Conservation (phyloP, 2,113 vertebrate species). For the Oreochromis tanganicae region DNA sequence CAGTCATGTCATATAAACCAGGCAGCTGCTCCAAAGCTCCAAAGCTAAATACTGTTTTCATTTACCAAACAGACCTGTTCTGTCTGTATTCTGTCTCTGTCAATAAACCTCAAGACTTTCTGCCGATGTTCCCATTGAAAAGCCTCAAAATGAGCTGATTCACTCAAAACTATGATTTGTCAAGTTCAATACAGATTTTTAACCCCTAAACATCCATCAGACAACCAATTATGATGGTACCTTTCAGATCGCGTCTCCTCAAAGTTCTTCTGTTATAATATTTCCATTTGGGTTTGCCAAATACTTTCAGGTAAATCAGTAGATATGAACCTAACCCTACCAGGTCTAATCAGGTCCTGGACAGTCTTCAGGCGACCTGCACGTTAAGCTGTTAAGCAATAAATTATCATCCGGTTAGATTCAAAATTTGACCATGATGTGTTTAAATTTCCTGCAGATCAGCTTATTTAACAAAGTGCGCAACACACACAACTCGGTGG, state of each 20-base stretch:
- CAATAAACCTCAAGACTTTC: not conserved
- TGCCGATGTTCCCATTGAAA: not conserved
- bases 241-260: accelerated
- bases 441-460: not conserved
- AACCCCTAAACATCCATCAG: not conserved
- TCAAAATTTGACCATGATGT: not conserved
- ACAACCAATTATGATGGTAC: not conserved
- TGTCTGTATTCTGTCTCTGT: not conserved
- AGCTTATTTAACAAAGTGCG: not conserved
- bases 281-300: not conserved
- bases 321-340: not conserved
- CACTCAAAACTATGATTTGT: not conserved
- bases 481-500: not conserved
- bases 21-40: not conserved
- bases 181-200: not conserved
- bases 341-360: not conserved
- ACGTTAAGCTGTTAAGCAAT: not conserved
- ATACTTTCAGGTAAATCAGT: not conserved
- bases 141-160: not conserved
- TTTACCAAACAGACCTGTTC: not conserved
- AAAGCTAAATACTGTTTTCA: not conserved
- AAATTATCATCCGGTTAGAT: not conserved
- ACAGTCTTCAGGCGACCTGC: not conserved
- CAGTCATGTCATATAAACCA: not conserved
- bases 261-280: not conserved